Conservation (phyloP, 2,113 vertebrate genomes). For the Rhea americana region DNA sequence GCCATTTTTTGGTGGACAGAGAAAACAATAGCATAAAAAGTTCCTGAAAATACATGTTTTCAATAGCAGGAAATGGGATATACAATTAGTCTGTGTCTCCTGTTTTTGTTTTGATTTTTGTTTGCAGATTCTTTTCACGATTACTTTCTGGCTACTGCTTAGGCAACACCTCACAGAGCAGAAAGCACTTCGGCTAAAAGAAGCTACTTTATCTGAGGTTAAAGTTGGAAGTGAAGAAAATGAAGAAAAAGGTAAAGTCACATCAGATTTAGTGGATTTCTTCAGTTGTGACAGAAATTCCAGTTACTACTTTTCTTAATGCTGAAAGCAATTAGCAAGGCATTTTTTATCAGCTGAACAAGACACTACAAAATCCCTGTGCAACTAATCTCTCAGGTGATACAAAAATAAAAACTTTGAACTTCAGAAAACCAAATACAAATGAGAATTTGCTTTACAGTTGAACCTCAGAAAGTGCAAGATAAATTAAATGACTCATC, state of each 20-base stretch:
- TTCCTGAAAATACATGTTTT: neutral
- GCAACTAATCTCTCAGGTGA: neutral
- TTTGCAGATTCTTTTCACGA: slow-evolving; percentile 89
- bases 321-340: neutral
- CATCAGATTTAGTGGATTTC: neutral
- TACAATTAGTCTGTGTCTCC: slow-evolving; percentile 42
- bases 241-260: slow-evolving; percentile 84
- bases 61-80: neutral
- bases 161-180: slow-evolving; percentile 93
- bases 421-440: neutral
- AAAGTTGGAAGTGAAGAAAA: slow-evolving; percentile 84
- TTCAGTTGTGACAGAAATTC: neutral
- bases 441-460: neutral
- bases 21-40: neutral
- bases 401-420: neutral
- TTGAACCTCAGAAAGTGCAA: neutral
- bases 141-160: slow-evolving; percentile 97
- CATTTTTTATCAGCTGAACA: neutral
- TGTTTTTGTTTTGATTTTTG: slow-evolving; percentile 51
- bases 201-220: slow-evolving; percentile 86
- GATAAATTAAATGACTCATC: neutral
- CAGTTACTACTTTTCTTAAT: neutral
- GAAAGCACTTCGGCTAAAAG: slow-evolving; percentile 81
- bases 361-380: neutral
- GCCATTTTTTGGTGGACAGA: neutral